phyloP scores from a whole-genome alignment of 2,888 invertebrate genomes.

The Noctua pronuba region DNA sequence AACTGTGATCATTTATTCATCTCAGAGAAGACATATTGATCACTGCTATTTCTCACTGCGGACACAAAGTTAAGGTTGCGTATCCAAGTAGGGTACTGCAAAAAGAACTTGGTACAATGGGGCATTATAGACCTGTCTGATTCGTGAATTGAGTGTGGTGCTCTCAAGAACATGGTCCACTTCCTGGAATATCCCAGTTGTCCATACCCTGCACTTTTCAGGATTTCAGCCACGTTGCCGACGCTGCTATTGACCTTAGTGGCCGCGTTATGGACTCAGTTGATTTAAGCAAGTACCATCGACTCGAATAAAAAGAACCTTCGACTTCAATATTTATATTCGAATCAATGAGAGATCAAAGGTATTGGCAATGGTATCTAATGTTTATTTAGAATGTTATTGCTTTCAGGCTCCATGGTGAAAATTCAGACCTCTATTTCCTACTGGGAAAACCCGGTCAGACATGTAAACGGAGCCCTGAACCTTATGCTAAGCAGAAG shows the following conservation, averaged over 20 bases:
- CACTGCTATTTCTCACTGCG: not conserved
- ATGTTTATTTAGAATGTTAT: not conserved
- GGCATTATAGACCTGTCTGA: not conserved
- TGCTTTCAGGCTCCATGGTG: not conserved
- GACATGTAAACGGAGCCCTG: not conserved
- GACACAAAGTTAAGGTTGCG: not conserved
- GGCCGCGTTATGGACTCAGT: not conserved
- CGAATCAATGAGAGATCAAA: not conserved
- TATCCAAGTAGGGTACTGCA: not conserved
- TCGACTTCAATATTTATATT: not conserved
- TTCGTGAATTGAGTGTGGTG: not conserved
- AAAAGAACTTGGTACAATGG: not conserved
- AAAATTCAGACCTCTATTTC: not conserved
- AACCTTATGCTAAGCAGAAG: not conserved
- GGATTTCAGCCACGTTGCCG: not conserved
- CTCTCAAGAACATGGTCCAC: not conserved
- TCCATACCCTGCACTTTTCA: not conserved
- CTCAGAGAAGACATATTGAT: not conserved
- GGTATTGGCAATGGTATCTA: not conserved
- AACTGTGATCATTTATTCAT: constrained; percentile 8
- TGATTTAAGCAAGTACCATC: not conserved
- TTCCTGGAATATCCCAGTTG: not conserved
- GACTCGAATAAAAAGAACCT: not conserved
- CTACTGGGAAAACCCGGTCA: no score
- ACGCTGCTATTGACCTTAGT: not conserved